phyloP scores from a whole-genome alignment of 2,888 invertebrate genomes.

The Apodemia hepburni region DNA sequence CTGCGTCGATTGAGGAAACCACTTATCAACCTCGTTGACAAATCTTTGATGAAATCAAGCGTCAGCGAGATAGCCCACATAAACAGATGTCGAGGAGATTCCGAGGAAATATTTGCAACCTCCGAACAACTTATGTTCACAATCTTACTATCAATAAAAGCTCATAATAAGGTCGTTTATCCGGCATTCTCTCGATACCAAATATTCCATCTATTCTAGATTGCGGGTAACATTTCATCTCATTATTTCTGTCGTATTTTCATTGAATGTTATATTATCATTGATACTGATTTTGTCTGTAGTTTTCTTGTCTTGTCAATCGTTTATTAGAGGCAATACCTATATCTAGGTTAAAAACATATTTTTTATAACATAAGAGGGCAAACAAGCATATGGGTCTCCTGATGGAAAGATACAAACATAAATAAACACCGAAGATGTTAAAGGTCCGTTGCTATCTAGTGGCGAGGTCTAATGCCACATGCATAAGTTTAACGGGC shows the following conservation, averaged over 20 bases:
- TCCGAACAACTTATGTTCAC: not conserved
- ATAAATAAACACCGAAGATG: too few species aligned
- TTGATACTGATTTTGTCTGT: not conserved
- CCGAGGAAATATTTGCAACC: conserved; percentile 19
- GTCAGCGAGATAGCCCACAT: conserved; percentile 45
- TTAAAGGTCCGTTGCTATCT: too few species aligned
- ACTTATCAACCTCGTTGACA: conserved; percentile 61
- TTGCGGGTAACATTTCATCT: not conserved
- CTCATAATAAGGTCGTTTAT: conserved; percentile 14
- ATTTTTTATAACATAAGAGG: too few species aligned
- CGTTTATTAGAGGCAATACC: too few species aligned
- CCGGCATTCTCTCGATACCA: conserved; percentile 3
- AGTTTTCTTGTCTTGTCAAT: not conserved
- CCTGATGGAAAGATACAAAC: too few species aligned
- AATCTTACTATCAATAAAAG: conserved; percentile 13
- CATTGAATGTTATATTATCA: not conserved
- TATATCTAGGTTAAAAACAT: too few species aligned
- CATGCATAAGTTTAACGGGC: too few species aligned
- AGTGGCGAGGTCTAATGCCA: too few species aligned
- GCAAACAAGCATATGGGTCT: too few species aligned
- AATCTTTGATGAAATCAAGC: conserved; percentile 62
- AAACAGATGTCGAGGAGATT: conserved; percentile 31
- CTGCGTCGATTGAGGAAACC: conserved; percentile 68
- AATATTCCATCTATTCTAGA: conserved; percentile 5
- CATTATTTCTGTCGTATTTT: conserved; percentile 6